Evolutionary conservation across 2,113 vertebrate genomes (phyloP), one percentile per base, ranked within the genome.

Genomic region (Hyperoodon ampullatus): DNA sequence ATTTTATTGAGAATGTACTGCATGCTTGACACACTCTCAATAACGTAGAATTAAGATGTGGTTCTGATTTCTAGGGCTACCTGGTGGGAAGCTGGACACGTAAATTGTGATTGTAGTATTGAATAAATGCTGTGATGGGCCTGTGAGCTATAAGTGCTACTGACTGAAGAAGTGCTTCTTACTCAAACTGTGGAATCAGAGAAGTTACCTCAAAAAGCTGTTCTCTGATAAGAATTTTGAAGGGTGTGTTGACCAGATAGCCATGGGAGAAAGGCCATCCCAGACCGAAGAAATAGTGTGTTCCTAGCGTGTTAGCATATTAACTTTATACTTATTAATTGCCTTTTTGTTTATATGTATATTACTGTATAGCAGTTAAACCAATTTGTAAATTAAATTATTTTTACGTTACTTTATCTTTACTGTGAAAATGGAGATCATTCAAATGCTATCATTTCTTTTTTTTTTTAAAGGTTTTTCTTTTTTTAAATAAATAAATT

Each of bases 141-240:
- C 2, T 63, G 11, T 66, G 39, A 78, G 10, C 63, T 71, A 53
- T 53, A 28, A 12, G 28, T 61, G 5, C 24, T 81, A 28, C 71
- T 47, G 66, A 66, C 30, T 70, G 30, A 95, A 55, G 65, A 85
- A 28, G n/a, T 89, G 15, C 55, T 87, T 90, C 75, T 80, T 70
- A 78, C 70, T 81, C 39, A 83, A 86, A 87, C 19, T 53, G 5
- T n/a, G 33, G 21, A 80, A 35, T 18, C 71, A 68, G 4, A 35
- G 16, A 93, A 53, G 47, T 85, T 85, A 74, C 23, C 47, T 71
- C 53, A 72, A 72, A 60, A 65, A 95, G 24, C 26, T 42, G 12
- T 26, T 61, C n/a, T 86, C 84, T 63, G 47, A 68, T 72, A 68
- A 93, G 82, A 88, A 88, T 95, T 84, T 60, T 74, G 58, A 95